A percentile compares a stretch with the other conserved stretches of the same genome.
Conservation (phyloP, 2,797 vertebrate genomes). For the Sebastes diploproa region DNA sequence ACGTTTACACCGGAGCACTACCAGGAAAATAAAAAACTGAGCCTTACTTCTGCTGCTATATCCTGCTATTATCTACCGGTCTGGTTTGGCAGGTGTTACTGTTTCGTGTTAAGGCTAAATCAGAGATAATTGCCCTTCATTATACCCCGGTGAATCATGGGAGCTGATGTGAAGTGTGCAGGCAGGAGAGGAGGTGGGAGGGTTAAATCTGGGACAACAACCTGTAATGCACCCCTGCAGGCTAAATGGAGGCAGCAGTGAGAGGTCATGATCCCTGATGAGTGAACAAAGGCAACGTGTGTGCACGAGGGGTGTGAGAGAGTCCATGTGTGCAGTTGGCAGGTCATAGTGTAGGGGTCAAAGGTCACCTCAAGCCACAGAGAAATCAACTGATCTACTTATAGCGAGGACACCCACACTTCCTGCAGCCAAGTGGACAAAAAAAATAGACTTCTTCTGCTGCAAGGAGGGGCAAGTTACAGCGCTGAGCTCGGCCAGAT, state of each 20-base stretch:
- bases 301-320: not conserved
- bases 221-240: slow-evolving; percentile 16
- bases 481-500: slow-evolving; percentile 23
- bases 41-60: not conserved
- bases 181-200: not conserved
- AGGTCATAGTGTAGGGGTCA: slow-evolving; percentile 34
- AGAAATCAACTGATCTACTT: slow-evolving; percentile 14
- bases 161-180: slow-evolving; percentile 11
- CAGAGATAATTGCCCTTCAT: slow-evolving; percentile 48
- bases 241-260: slow-evolving; percentile 12
- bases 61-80: slow-evolving; percentile 26
- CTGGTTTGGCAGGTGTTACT: slow-evolving; percentile 49
- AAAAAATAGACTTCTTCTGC: not conserved
- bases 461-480: not conserved
- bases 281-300: slow-evolving; percentile 41
- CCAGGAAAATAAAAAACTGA: slow-evolving; percentile 18
- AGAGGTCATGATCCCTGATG: slow-evolving; percentile 31
- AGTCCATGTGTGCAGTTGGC: slow-evolving; percentile 24
- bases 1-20: not conserved
- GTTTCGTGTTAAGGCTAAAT: slow-evolving; percentile 54
- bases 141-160: slow-evolving; percentile 42
- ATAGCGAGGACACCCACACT: slow-evolving; percentile 11
- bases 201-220: slow-evolving; percentile 28
- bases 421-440: slow-evolving; percentile 17
- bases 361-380: slow-evolving; percentile 16